Evolutionary conservation across 2,888 invertebrate genomes (phyloP).

Genomic region (Pyrgus malvae): DNA sequence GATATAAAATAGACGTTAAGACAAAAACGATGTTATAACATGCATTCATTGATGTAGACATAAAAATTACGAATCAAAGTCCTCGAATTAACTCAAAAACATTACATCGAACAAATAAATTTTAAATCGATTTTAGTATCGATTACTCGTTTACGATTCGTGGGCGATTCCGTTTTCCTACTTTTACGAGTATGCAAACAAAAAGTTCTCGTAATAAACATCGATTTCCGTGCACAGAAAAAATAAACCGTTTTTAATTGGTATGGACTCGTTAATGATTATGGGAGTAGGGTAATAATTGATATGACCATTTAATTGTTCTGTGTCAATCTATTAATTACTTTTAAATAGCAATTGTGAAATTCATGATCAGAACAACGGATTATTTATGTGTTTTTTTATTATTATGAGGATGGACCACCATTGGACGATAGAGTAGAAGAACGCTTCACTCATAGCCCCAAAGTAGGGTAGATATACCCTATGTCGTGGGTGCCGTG

Average conservation of each 20-base stretch:
- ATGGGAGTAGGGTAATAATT: not conserved
- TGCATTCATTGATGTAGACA: slow-evolving; percentile 33
- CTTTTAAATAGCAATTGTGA: slow-evolving; percentile 3
- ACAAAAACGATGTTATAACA: not conserved
- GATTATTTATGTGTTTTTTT: too few species aligned
- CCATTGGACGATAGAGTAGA: too few species aligned
- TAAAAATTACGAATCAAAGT: slow-evolving; percentile 31
- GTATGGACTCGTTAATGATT: slow-evolving; percentile 4
- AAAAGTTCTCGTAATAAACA: slow-evolving; percentile 18
- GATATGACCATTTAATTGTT: slow-evolving; percentile 14
- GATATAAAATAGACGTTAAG: not conserved
- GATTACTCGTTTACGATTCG: slow-evolving; percentile 18
- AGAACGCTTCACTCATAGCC: too few species aligned
- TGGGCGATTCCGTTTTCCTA: slow-evolving; percentile 14
- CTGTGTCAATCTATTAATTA: slow-evolving; percentile 7
- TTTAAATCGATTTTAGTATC: slow-evolving; percentile 24
- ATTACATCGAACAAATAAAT: slow-evolving; percentile 24
- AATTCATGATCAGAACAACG: not conserved
- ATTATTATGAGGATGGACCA: too few species aligned
- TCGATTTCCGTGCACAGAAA: slow-evolving; percentile 1
- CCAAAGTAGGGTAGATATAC: too few species aligned
- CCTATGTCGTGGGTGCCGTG: too few species aligned
- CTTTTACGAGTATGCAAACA: slow-evolving; percentile 18
- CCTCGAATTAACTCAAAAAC: slow-evolving; percentile 31
- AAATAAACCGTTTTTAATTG: slow-evolving; percentile 25